Base-by-base conservation (phyloP, 2,113 vertebrate species). In the Mastomys coucha region DNA sequence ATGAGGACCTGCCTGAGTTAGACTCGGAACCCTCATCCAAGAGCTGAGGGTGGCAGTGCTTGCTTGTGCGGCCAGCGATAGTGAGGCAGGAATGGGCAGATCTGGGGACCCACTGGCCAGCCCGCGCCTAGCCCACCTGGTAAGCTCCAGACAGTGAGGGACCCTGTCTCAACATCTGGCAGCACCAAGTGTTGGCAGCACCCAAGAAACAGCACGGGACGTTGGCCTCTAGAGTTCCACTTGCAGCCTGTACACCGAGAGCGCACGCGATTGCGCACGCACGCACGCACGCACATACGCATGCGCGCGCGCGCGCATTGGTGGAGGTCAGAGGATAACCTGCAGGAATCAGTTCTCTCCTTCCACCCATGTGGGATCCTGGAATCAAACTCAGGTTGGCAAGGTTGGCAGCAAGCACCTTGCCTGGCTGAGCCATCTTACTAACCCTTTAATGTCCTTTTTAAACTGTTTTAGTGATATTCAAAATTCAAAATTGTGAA, bases 381-480 rank as follows among this genome's bases (percentile, higher is more conserved):
- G 3, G 56, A 24, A 42, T 28, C 28, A 36, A 60, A 28, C 11
- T 82, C 56, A n/a, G 11, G 80, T 36, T 58, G 53, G 36, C 53
- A 58, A n/a, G 6, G 36, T 63, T 42, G 56, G 22, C 80, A 84
- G 56, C n/a, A 42, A 63, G 12, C n/a, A 81, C 81, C 22, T 28
- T 39, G 60, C 63, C 56, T 5, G 4, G 56, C 56, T 58, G 56
- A 58, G 56, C 56, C 56, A 58, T 58, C 56, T 58, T 58, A 16
- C 16, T 58, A 58, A 58, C 56, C 56, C 56, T 58, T 17, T 17
- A 60, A 63, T 58, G 16, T 56, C 14, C 12, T 63, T 63, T 63
- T 63, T 17, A 93, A 94, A 95, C 20, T 93, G 42, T n/a, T 93
- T 88, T 92, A 67, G 90, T 91, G 36, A 56, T 89, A 77, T 19